Conservation (phyloP, 2,113 vertebrate genomes). For the Eira barbara region DNA sequence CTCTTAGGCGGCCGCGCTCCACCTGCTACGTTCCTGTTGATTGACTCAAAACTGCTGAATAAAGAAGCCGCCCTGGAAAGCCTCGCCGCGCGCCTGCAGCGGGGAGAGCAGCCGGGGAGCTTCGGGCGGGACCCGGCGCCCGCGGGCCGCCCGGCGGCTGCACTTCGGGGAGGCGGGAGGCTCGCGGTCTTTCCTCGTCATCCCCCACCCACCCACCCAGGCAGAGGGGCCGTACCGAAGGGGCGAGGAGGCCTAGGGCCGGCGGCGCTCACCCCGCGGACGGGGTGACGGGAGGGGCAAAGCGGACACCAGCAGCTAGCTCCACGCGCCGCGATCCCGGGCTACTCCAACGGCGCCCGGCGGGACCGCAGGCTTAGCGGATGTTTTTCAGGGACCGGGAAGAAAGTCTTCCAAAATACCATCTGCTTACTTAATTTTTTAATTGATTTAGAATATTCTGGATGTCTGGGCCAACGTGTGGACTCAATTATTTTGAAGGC, state of each 20-base stretch:
- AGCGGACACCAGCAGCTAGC: not conserved
- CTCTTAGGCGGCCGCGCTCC: not conserved
- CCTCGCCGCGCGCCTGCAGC: not conserved
- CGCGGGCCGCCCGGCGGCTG: not conserved
- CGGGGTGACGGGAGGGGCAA: not conserved
- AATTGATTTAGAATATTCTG: not conserved
- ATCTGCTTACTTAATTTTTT: not conserved
- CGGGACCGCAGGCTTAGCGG: not conserved
- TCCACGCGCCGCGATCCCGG: fast-evolving
- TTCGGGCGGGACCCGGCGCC: fast-evolving
- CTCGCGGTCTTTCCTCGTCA: not conserved
- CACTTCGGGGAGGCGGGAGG: too few species aligned
- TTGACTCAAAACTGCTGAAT: not conserved
- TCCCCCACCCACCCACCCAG: not conserved
- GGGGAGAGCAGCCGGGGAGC: not conserved
- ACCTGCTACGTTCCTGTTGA: slow-evolving; percentile 13
- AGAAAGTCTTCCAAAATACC: not conserved
- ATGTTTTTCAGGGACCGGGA: not conserved
- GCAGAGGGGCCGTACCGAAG: not conserved
- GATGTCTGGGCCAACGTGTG: not conserved
- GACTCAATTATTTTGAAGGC: not conserved
- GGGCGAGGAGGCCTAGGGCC: not conserved
- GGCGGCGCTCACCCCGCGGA: not conserved
- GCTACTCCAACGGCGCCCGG: not conserved
- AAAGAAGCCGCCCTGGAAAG: not conserved